Percentiles rank a stretch among this genome's conserved stretches.
These are phyloP conservation scores for Nothoprocta perdicaria DNA, from an alignment of 2,113 vertebrate species.

Conservation along the genomic window DNA sequence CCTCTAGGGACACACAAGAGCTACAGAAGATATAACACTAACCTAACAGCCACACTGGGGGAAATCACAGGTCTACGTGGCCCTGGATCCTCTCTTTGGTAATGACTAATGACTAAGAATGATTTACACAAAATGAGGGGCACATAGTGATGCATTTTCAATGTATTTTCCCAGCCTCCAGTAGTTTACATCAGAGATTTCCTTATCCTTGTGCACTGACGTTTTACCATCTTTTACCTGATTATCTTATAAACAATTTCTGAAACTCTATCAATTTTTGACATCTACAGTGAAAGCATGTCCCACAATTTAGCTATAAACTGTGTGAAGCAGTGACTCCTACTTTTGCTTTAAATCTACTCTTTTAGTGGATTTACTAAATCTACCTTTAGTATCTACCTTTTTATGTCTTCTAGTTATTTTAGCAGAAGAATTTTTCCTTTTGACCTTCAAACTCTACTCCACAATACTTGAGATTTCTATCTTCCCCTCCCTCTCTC, in stretches of 20 bases:
- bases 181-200: neutral
- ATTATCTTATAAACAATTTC: neutral
- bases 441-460: neutral
- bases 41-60: neutral
- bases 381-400: too few relatives aligned
- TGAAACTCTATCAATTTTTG: neutral
- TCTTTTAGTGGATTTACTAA: too few relatives aligned
- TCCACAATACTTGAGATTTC: neutral
- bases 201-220: neutral
- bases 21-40: neutral
- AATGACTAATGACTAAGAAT: neutral
- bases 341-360: neutral
- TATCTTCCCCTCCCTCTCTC: accelerated
- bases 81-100: neutral
- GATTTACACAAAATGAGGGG: neutral
- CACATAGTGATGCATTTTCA: neutral
- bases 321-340: neutral
- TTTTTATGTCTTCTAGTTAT: neutral
- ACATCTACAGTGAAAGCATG: neutral
- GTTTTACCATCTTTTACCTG: neutral
- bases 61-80: neutral
- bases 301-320: neutral
- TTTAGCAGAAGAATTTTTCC: neutral
- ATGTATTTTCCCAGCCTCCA: neutral
- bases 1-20: neutral